phyloP scores from a whole-genome alignment of 2,113 vertebrate genomes.

The Pheucticus melanocephalus region DNA sequence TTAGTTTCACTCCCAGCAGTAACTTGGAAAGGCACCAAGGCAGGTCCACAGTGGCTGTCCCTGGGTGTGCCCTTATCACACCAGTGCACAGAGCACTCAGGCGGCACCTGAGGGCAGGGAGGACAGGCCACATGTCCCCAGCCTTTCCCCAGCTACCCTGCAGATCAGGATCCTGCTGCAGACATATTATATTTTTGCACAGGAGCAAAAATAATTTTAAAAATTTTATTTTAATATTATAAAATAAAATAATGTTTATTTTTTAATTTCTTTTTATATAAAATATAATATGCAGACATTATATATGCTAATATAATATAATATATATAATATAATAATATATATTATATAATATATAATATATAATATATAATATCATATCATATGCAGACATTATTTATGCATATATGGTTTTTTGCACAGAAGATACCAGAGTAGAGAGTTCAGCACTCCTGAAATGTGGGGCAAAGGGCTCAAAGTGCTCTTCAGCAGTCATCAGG shows the following conservation, averaged over 20 bases:
- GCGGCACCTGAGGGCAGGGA: background rate
- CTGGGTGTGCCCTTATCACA: background rate
- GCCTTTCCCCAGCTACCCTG: background rate
- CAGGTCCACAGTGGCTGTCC: background rate
- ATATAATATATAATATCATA: no score
- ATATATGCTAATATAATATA: no score
- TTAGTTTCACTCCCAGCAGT: background rate
- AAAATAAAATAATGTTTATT: no score
- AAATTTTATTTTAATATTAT: no score
- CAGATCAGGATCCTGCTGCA: background rate
- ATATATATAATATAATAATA: no score
- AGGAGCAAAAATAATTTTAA: no score
- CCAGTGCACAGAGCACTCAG: background rate
- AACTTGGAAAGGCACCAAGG: background rate
- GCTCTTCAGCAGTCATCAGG: background rate
- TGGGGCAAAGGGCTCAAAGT: background rate
- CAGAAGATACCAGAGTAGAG: background rate
- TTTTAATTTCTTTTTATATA: no score
- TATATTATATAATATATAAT: no score
- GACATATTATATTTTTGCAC: background rate
- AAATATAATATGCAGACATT: no score
- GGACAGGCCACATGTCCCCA: background rate
- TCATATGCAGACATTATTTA: no score
- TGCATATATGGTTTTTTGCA: background rate
- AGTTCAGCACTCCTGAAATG: background rate